A percentile compares a stretch with the other conserved stretches of the same genome.
phyloP scores from a whole-genome alignment of 2,888 invertebrate genomes.

The Tyria jacobaeae region DNA sequence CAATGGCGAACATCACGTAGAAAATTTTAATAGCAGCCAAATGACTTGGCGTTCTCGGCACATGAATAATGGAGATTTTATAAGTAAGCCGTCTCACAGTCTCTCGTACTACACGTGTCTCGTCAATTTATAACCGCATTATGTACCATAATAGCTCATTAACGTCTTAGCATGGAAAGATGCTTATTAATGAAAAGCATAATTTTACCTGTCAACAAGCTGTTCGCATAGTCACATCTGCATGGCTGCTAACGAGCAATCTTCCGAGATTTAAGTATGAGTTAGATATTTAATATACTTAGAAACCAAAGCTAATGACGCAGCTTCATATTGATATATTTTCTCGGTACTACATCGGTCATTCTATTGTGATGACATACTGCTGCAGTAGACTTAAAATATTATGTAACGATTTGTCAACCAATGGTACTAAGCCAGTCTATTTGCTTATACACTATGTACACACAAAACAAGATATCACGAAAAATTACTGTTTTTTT shows the following conservation, averaged over 20 bases:
- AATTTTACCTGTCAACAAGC: neutral
- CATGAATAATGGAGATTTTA: conserved; percentile 44
- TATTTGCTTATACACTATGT: neutral
- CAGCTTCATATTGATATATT: neutral
- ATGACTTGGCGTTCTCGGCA: conserved; percentile 53
- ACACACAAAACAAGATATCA: neutral
- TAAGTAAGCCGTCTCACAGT: conserved; percentile 40
- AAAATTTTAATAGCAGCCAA: conserved; percentile 57
- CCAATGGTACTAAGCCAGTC: neutral
- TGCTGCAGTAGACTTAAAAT: neutral
- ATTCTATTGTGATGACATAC: neutral
- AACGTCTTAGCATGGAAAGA: conserved; percentile 29
- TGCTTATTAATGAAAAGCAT: conserved; percentile 28
- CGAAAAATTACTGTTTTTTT: no score
- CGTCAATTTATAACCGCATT: conserved; percentile 42
- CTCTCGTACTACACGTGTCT: conserved; percentile 39
- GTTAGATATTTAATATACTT: neutral
- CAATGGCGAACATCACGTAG: conserved; percentile 45
- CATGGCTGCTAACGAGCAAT: neutral
- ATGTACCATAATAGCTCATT: conserved; percentile 46
- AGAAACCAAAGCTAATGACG: neutral
- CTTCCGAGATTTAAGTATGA: neutral
- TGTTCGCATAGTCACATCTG: neutral
- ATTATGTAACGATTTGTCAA: neutral
- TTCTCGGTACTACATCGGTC: neutral